Base-by-base conservation (phyloP, 1,140 invertebrate genomes). In the Drosophila pectinifera region DNA sequence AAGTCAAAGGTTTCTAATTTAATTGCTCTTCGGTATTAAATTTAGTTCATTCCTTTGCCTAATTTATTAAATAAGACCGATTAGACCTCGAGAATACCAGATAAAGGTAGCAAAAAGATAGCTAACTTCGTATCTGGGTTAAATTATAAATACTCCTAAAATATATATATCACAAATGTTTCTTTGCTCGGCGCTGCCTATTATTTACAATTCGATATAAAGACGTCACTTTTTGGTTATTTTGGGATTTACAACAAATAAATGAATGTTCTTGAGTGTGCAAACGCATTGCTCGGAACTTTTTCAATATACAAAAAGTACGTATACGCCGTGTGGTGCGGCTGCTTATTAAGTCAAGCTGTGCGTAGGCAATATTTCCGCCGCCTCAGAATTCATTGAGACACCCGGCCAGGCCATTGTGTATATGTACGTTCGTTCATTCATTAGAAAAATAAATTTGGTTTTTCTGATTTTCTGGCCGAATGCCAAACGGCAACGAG, bases 361-460 rank as follows among this genome's bases (percentile, higher is more conserved):
- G 77, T 73, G 81, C 67, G 77, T 72, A 57, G 57, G 62, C 34
- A 43, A 62, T 56, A 55, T 77, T 85, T 85, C 64, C 53, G 49
- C 34, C 31, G 75, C 51, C 61, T 43, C 43, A 51, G 49, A 73
- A 81, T 46, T 80, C 81, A 80, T 77, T 78, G 58, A 86, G 28
- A 61, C 51, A 34, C 48, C 49, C 51, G 45, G 31, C n/a, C 45
- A 18, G n/a, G n/a, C n/a, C n/a, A n/a, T 13, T 28, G 36, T 49
- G 16, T 48, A 24, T 36, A 20, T 34, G 18, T 20, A 20, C 5
- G 10, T 16, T 53, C 58, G 46, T 79, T 82, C 79, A 86, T 86
- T 86, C 83, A 79, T 86, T 88, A 79, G 79, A 88, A 83, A 88
- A 79, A 82, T 88, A 86, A 75, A 81, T 82, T 82, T 62, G 45